A percentile compares a stretch with the other conserved stretches of the same genome.
phyloP scores from a whole-genome alignment of 2,113 vertebrate genomes.

The Myanophis thanlyinensis region DNA sequence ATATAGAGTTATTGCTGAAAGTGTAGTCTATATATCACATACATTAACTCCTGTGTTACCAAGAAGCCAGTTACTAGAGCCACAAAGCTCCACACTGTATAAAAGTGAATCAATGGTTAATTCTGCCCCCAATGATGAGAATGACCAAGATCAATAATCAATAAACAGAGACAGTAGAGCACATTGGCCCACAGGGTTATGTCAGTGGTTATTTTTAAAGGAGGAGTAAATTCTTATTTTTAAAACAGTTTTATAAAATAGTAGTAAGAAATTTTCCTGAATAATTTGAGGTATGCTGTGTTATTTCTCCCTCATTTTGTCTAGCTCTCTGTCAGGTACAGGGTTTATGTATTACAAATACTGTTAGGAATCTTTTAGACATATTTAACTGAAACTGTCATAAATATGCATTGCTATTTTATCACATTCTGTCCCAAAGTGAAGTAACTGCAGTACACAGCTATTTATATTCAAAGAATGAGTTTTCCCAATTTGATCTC shows the following conservation, averaged over 20 bases:
- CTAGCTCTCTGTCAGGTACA: neutral
- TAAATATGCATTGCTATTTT: neutral
- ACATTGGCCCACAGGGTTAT: neutral
- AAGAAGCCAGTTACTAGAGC: neutral
- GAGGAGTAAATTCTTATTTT: neutral
- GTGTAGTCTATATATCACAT: neutral
- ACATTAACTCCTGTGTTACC: neutral
- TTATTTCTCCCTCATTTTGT: neutral
- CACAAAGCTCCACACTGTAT: neutral
- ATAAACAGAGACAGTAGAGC: neutral
- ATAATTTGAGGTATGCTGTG: neutral
- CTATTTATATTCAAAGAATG: neutral
- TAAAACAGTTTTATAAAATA: neutral
- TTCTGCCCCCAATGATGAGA: neutral
- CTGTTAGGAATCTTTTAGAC: neutral
- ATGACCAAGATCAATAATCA: neutral
- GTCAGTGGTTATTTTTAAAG: neutral
- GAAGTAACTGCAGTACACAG: neutral
- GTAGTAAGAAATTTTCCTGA: neutral
- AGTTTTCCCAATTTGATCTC: neutral
- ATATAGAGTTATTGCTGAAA: neutral
- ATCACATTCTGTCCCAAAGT: neutral
- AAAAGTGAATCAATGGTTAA: neutral
- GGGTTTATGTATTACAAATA: neutral
- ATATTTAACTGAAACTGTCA: neutral